Evolutionary conservation across 2,113 vertebrate genomes (phyloP), one percentile per base, ranked within the genome.

Genomic region (Xiphias gladius): DNA sequence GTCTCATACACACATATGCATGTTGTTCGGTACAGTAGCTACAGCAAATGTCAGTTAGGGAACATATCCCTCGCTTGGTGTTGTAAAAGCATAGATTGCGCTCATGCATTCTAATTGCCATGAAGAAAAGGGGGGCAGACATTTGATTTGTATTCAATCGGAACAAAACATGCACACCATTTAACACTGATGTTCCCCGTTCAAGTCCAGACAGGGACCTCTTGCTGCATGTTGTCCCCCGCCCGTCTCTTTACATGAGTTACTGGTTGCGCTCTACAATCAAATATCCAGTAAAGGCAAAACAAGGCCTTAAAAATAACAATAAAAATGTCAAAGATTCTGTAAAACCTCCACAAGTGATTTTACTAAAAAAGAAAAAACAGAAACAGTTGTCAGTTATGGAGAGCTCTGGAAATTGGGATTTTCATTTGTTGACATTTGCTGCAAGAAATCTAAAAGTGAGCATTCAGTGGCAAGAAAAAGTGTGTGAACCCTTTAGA

Each of bases 141-240:
- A 7, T 76, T 35, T 58, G 16, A 66, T 66, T 70, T 76, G 24
- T 8, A 22, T 54, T 59, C 61, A 59, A 77, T 52, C 52, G 66
- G 20, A 73, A 77, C 3, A 50, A 5, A 57, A 71, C 46, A 46
- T 46, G 37, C 10, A 22, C 22, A 22, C 61, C 30, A 8, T 14
- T 0, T 64, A 24, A 46, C 39, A 66, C 39, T 17, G 37, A 43
- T 26, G 26, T n/a, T 57, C 26, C 1, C 13, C 20, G 14, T 39
- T 67, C 5, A 61, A 43, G 71, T 64, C 58, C 66, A 63, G 75
- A 61, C 32, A 30, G 5, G 24, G 58, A 69, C 17, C 5, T 66
- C n/a, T 41, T 35, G 43, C 32, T 1, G 2, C 22, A 62, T 26
- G 32, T 35, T 35, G 32, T 6, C 55, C 2, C 48, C 5, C 2